phyloP scores from a whole-genome alignment of 2,113 vertebrate genomes.

The Callionymus lyra region DNA sequence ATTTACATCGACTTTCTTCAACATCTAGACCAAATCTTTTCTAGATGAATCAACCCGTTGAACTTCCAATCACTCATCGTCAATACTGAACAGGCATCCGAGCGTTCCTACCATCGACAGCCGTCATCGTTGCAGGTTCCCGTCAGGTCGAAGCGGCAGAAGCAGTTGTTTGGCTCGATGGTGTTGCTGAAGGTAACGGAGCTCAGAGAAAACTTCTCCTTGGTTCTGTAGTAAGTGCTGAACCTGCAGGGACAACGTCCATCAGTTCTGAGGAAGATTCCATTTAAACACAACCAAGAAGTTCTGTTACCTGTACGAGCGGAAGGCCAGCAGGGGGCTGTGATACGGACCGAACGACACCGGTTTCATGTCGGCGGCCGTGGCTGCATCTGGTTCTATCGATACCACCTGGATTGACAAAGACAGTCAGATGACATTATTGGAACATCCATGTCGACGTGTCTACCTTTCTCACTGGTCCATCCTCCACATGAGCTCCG shows the following conservation, averaged over 20 bases:
- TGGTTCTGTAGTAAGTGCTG: conserved; percentile 94
- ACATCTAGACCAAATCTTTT: too few relatives aligned
- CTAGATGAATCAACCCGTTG: too few relatives aligned
- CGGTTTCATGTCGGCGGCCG: conserved; percentile 63
- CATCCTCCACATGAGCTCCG: conserved; percentile 43
- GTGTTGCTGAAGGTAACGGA: conserved; percentile 83
- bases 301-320: conserved; percentile 77
- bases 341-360: conserved; percentile 78
- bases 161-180: conserved; percentile 80
- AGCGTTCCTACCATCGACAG: conserved; percentile 75
- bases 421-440: neutral
- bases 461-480: conserved; percentile 55
- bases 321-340: conserved; percentile 89
- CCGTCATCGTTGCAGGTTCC: conserved; percentile 93
- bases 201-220: conserved; percentile 88
- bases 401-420: conserved; percentile 64
- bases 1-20: too few relatives aligned
- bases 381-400: conserved; percentile 69
- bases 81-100: conserved; percentile 75
- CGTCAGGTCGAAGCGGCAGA: conserved; percentile 92
- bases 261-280: too few relatives aligned
- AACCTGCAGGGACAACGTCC: conserved; percentile 64
- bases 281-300: neutral
- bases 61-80: conserved; percentile 88
- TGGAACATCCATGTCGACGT: neutral